Base-by-base conservation (phyloP, 2,888 invertebrate species). In the Netelia virgata region DNA sequence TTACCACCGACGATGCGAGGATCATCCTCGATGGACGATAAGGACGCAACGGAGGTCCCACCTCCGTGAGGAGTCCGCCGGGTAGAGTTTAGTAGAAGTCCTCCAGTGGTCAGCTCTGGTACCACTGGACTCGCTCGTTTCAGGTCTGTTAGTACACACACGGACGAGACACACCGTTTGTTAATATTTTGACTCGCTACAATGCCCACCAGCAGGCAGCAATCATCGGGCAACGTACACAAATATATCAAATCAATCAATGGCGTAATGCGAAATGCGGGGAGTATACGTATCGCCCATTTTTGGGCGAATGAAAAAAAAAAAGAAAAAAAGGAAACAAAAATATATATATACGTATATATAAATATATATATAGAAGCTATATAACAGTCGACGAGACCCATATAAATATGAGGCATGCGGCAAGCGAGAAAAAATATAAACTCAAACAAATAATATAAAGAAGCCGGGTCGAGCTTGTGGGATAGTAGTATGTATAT, bases 1-100 rank as follows among this genome's bases (percentile, higher is more conserved):
- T 92, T 92, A 94, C 94, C 94, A 91, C 94, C 94, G 87, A 94
- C 92, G 89, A 94, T 94, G 88, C 94, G 94, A 90, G 93, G 93
- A 90, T 93, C 93, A 90, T 93, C 94, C 90, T 94, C 94, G 84
- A 94, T 93, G 88, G 94, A 94, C 85, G 94, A 94, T 87, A 94
- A 90, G 84, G 94, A 94, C 84, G 94, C 90, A 89, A 94, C 91
- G 80, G 94, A 93, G 88, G 93, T 92, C 86, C 93, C 93, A 92
- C 93, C 93, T 90, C 91, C 91, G 86, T 93, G 93, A 89, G 92
- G 91, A 86, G 87, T 86, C 89, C 91, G 89, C 43, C 91, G 88
- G 86, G 92, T 91, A 87, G 94, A 92, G 88, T 93, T 93, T 91
- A 93, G 91, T 92, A 94, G 91, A 91, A 93, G 92, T 92, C 93